phyloP scores from a whole-genome alignment of 2,888 invertebrate species.

The Scaptomyza parva region DNA sequence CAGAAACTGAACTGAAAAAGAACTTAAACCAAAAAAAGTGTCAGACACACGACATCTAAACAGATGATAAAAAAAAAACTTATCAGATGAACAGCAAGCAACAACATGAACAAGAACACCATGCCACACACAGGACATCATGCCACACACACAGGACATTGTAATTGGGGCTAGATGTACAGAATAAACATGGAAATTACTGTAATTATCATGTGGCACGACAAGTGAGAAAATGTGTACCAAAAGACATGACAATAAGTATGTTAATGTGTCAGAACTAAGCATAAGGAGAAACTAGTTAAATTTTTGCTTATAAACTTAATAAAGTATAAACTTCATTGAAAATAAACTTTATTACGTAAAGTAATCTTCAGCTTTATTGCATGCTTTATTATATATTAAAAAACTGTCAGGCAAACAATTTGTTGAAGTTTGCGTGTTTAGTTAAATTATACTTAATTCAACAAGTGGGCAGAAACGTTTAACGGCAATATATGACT shows the following conservation, averaged over 20 bases:
- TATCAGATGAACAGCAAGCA: slow-evolving; percentile 32
- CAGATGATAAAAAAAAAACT: neutral
- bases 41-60: slow-evolving; percentile 1
- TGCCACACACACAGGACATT: neutral
- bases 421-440: slow-evolving; percentile 42
- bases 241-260: neutral
- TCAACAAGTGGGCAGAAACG: slow-evolving; percentile 66
- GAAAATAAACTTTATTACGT: neutral
- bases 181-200: slow-evolving; percentile 18
- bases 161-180: slow-evolving; percentile 1
- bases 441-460: slow-evolving; percentile 54
- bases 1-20: neutral
- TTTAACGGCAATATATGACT: slow-evolving; percentile 55
- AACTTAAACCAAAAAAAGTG: neutral
- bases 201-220: slow-evolving; percentile 31
- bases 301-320: neutral
- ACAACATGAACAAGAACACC: slow-evolving; percentile 9
- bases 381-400: neutral
- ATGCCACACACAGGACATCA: neutral
- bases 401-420: neutral
- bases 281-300: neutral
- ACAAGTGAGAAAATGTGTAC: slow-evolving; percentile 4
- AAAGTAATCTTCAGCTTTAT: too few relatives aligned
- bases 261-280: slow-evolving; percentile 5
- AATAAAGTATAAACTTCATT: too few relatives aligned